phyloP scores from a whole-genome alignment of 2,888 invertebrate species.

The Cerastoderma edule region DNA sequence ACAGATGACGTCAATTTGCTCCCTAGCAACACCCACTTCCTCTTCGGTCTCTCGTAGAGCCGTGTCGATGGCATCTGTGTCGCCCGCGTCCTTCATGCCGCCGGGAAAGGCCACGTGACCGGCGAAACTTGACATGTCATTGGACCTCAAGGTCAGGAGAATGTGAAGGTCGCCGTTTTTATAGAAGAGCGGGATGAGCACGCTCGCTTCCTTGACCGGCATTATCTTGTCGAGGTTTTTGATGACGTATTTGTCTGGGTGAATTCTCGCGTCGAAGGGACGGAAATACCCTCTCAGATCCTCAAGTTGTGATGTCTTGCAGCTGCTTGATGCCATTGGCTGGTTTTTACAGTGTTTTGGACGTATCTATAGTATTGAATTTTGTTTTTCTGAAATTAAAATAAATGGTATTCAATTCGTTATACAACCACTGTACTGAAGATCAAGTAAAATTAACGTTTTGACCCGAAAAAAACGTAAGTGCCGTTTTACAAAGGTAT shows the following conservation, averaged over 20 bases:
- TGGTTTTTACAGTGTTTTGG: too few relatives aligned
- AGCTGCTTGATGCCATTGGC: not conserved
- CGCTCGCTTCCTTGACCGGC: slow-evolving; percentile 59
- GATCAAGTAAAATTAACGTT: too few relatives aligned
- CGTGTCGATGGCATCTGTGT: slow-evolving; percentile 72
- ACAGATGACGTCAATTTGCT: slow-evolving; percentile 72
- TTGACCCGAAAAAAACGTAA: too few relatives aligned
- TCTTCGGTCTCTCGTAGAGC: slow-evolving; percentile 81
- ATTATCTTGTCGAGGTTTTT: not conserved
- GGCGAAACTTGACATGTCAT: slow-evolving; percentile 64
- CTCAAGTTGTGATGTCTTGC: not conserved
- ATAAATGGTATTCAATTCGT: too few relatives aligned
- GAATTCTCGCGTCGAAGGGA: slow-evolving; percentile 10
- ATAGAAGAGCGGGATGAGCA: slow-evolving; percentile 71
- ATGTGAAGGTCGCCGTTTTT: slow-evolving; percentile 63
- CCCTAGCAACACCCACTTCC: slow-evolving; percentile 76
- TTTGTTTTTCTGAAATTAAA: too few relatives aligned
- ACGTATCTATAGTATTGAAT: too few relatives aligned
- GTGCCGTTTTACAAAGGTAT: too few relatives aligned
- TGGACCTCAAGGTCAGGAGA: slow-evolving; percentile 73
- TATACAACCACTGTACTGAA: too few relatives aligned
- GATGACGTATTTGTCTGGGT: slow-evolving; percentile 12
- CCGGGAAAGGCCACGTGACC: slow-evolving; percentile 80
- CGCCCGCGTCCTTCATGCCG: slow-evolving; percentile 76
- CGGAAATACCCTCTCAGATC: slow-evolving; percentile 11